Conservation (phyloP, 2,113 vertebrate genomes). For the Ciconia stormi region DNA sequence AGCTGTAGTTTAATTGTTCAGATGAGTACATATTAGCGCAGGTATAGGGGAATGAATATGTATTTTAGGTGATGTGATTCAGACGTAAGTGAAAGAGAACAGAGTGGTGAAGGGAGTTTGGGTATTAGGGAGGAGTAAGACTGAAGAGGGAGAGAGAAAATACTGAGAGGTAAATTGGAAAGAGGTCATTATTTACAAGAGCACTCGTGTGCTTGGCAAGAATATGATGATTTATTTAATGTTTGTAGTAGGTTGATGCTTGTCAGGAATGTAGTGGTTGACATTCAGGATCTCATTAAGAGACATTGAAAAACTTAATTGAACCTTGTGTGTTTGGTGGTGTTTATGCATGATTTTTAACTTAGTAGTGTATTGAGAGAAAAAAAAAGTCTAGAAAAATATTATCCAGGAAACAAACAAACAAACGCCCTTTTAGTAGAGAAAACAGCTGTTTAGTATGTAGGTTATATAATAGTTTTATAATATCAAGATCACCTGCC, state of each 20-base stretch:
- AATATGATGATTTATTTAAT: background rate
- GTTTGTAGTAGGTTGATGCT: background rate
- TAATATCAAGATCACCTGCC: background rate
- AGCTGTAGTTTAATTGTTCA: background rate
- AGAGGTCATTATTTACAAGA: background rate
- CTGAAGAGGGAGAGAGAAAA: background rate
- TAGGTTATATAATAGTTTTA: background rate
- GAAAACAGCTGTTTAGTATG: background rate
- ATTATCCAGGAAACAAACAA: background rate
- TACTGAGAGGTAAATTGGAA: background rate
- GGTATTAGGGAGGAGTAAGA: background rate
- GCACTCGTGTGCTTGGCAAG: background rate
- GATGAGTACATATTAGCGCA: background rate
- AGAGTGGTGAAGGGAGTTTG: background rate
- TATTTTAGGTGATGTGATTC: background rate
- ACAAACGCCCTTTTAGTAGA: accelerated
- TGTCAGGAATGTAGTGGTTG: background rate
- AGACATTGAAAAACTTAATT: background rate
- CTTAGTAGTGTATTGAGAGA: background rate
- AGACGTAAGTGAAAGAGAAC: background rate
- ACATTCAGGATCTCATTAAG: background rate
- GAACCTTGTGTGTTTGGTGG: background rate
- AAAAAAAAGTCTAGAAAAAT: background rate
- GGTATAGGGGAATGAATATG: background rate
- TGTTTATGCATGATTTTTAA: background rate